These are phyloP conservation scores for Lutjanus argentimaculatus DNA, from an alignment of 2,797 vertebrate genomes.

Conservation along the genomic window DNA sequence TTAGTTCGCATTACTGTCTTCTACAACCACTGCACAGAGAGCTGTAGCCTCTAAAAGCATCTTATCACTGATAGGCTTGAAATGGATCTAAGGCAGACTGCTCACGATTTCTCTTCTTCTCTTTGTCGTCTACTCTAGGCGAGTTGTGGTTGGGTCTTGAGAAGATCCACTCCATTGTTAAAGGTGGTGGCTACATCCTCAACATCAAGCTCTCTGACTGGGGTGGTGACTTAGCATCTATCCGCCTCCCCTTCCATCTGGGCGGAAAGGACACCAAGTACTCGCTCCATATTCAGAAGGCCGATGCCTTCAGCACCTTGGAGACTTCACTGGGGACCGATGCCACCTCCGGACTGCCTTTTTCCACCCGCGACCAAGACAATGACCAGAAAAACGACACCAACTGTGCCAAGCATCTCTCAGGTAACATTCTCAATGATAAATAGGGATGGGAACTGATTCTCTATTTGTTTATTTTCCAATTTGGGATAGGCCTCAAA, in stretches of 20 bases:
- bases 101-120: conserved; percentile 9
- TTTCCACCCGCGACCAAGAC: conserved; percentile 95
- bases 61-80: conserved; percentile 31
- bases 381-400: conserved; percentile 90
- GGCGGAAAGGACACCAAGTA: conserved; percentile 90
- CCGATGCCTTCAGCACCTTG: conserved; percentile 80
- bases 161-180: conserved; percentile 89
- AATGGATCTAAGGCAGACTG: conserved; percentile 20
- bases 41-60: conserved; percentile 24
- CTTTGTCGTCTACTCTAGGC: conserved; percentile 78
- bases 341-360: conserved; percentile 86
- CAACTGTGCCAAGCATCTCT: conserved; percentile 95
- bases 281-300: conserved; percentile 86
- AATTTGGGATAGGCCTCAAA: background rate
- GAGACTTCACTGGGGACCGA: conserved; percentile 86
- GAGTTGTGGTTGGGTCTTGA: conserved; percentile 97
- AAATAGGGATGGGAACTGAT: background rate
- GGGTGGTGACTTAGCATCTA: conserved; percentile 84
- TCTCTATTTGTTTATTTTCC: background rate
- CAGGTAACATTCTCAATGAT: conserved; percentile 83
- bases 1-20: conserved; percentile 10
- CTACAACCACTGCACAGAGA: conserved; percentile 3
- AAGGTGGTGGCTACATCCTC: conserved; percentile 85
- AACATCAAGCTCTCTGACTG: conserved; percentile 92
- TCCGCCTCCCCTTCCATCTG: conserved; percentile 88